These are phyloP conservation scores for Platysternon megacephalum DNA, from an alignment of 2,113 vertebrate genomes.

Conservation along the genomic window DNA sequence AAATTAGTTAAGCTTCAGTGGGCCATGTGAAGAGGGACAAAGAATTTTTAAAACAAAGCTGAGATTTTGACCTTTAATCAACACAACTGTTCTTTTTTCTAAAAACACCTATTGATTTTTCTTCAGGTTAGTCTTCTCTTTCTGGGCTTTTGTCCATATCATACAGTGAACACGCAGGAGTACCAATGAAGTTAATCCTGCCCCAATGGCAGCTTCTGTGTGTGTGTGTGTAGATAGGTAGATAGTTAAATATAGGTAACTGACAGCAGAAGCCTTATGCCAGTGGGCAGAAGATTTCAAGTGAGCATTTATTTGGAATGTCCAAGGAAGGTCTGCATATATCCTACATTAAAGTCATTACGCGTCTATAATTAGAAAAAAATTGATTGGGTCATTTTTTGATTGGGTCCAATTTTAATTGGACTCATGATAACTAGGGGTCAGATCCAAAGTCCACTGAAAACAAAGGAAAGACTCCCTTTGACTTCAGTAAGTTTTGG, in stretches of 20 bases:
- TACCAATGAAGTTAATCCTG: neutral
- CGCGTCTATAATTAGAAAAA: no score
- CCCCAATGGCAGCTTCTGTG: neutral
- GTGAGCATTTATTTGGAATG: no score
- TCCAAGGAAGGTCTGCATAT: no score
- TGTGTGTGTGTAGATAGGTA: no score
- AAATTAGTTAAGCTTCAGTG: neutral
- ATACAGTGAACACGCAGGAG: neutral
- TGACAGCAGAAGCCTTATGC: neutral
- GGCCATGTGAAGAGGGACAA: neutral
- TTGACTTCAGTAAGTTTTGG: neutral
- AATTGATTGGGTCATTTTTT: no score
- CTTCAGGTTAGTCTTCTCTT: neutral
- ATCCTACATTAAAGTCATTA: no score
- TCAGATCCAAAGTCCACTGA: neutral
- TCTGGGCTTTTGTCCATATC: neutral
- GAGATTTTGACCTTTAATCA: neutral
- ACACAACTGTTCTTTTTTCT: neutral
- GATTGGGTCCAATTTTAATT: neutral
- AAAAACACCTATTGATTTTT: neutral
- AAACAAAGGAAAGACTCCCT: neutral
- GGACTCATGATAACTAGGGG: neutral
- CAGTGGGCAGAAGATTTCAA: neutral
- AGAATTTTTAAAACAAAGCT: neutral
- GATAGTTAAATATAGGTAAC: neutral